phyloP scores from a whole-genome alignment of 1,140 invertebrate species.

The Caerostris darwini region DNA sequence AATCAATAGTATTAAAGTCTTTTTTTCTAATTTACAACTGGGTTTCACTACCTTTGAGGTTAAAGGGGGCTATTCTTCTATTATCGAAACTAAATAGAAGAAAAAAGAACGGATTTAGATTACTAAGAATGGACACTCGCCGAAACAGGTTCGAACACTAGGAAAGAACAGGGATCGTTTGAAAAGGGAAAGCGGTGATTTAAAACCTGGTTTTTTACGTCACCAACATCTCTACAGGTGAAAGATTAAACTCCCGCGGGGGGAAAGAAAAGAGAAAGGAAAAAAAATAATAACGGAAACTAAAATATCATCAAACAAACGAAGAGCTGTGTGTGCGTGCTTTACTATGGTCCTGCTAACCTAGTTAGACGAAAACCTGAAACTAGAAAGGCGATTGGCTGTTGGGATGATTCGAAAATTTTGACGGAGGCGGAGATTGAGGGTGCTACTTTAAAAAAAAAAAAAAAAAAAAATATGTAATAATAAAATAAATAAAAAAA shows the following conservation, averaged over 20 bases:
- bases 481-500: constrained; percentile 41
- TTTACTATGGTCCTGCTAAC: constrained; percentile 71
- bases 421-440: constrained; percentile 66
- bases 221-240: constrained; percentile 47
- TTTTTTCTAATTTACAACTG: constrained; percentile 57
- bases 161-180: constrained; percentile 39
- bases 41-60: constrained; percentile 52
- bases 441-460: constrained; percentile 71
- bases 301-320: constrained; percentile 71
- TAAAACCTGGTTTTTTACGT: constrained; percentile 57
- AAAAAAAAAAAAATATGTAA: background rate
- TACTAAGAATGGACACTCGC: constrained; percentile 42
- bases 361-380: constrained; percentile 67
- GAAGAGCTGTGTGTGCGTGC: constrained; percentile 57
- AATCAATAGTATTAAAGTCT: background rate
- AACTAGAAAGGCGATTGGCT: constrained; percentile 58
- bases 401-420: constrained; percentile 59
- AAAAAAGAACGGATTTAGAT: constrained; percentile 45
- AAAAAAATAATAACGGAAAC: constrained; percentile 68
- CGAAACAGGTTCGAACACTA: constrained; percentile 58
- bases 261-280: background rate
- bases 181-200: constrained; percentile 44
- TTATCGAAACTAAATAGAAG: background rate
- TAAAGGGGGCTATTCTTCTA: constrained; percentile 40
- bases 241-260: constrained; percentile 58